These are phyloP conservation scores for Drosophila suboccidentalis DNA, from an alignment of 2,888 invertebrate species.

Conservation along the genomic window DNA sequence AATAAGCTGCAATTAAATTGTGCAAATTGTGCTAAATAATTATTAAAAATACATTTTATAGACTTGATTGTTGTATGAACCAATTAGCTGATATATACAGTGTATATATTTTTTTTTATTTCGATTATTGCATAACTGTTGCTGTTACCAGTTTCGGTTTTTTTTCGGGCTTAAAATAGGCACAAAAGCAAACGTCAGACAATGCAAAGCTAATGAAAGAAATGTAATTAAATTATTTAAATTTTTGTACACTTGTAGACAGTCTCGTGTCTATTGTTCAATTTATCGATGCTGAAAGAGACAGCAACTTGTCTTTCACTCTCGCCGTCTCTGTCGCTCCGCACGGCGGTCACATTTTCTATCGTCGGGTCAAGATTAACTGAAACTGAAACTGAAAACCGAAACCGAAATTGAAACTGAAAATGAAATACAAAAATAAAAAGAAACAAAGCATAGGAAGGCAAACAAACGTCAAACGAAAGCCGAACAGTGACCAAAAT, in stretches of 20 bases:
- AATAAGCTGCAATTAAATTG: constrained; percentile 38
- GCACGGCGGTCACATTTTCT: constrained; percentile 55
- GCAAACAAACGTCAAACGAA: constrained; percentile 48
- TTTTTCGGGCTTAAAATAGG: constrained; percentile 36
- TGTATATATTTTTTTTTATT: background rate
- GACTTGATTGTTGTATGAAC: background rate
- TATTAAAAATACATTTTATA: background rate
- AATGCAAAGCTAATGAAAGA: constrained; percentile 37
- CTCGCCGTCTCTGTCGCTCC: background rate
- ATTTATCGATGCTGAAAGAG: constrained; percentile 17
- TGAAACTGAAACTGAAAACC: constrained; percentile 42
- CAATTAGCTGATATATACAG: background rate
- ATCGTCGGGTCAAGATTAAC: constrained; percentile 64
- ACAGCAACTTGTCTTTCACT: background rate
- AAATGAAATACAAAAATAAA: constrained; percentile 1
- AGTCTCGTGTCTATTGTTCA: constrained; percentile 32
- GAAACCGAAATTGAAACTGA: constrained; percentile 30
- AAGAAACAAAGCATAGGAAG: constrained; percentile 12
- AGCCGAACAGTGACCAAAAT: constrained; percentile 25
- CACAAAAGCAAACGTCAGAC: constrained; percentile 13
- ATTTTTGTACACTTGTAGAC: too few species aligned
- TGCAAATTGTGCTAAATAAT: constrained; percentile 39
- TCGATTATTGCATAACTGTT: constrained; percentile 35
- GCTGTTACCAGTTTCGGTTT: constrained; percentile 6
- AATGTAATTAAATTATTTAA: constrained; percentile 70